phyloP scores from a whole-genome alignment of 1,140 invertebrate species.

The Melitaea cinxia region DNA sequence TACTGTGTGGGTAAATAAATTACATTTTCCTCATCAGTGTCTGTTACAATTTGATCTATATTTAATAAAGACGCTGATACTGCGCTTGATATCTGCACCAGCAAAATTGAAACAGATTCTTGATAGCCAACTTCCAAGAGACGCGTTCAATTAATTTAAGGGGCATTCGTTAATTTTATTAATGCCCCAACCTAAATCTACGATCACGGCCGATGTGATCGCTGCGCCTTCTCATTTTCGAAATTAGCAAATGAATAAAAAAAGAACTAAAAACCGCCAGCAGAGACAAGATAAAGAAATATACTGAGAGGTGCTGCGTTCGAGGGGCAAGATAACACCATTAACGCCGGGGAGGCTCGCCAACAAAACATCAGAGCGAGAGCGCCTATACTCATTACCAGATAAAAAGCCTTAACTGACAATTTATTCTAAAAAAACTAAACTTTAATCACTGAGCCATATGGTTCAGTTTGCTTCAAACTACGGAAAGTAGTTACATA shows the following conservation, averaged over 20 bases:
- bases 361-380: constrained; percentile 66
- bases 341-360: constrained; percentile 73
- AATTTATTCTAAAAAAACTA: background rate
- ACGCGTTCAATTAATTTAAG: constrained; percentile 77
- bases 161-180: constrained; percentile 80
- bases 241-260: constrained; percentile 80
- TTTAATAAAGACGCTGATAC: no score
- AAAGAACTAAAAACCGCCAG: constrained; percentile 62
- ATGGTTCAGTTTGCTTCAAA: constrained; percentile 26
- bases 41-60: no score
- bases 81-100: no score
- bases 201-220: constrained; percentile 72
- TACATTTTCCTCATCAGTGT: no score
- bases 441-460: background rate
- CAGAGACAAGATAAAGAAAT: constrained; percentile 80
- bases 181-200: constrained; percentile 73
- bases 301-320: constrained; percentile 79
- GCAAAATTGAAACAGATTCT: constrained; percentile 51
- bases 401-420: constrained; percentile 41
- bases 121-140: constrained; percentile 71
- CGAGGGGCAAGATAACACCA: constrained; percentile 77
- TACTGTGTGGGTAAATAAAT: no score
- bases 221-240: constrained; percentile 76
- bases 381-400: constrained; percentile 39
- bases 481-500: background rate